phyloP scores from a whole-genome alignment of 2,113 vertebrate genomes.

The Pithys albifrons region DNA sequence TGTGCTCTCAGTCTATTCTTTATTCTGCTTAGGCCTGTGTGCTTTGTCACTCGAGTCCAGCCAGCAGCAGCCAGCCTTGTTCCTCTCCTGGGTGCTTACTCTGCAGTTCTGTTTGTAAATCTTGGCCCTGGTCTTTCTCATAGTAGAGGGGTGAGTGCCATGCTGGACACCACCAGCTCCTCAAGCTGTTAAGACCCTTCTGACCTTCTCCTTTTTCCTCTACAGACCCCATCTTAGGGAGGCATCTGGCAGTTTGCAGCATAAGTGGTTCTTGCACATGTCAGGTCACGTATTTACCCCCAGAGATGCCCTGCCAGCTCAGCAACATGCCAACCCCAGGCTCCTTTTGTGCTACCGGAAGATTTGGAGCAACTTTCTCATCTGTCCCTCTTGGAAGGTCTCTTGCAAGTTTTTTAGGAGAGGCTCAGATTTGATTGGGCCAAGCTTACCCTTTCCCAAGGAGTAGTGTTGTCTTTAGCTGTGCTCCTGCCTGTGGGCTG shows the following conservation, averaged over 20 bases:
- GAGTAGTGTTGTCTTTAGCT: not conserved
- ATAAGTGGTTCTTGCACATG: fast-evolving
- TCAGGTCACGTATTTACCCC: not conserved
- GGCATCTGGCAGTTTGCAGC: not conserved
- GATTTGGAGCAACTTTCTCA: not conserved
- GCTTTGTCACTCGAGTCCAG: not conserved
- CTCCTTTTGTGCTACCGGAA: not conserved
- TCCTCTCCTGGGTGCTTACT: not conserved
- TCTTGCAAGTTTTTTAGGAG: not conserved
- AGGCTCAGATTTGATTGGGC: not conserved
- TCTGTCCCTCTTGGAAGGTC: not conserved
- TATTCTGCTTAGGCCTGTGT: not conserved
- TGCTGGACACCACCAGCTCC: not conserved
- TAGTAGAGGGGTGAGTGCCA: not conserved
- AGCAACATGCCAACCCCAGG: not conserved
- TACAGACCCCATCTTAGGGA: not conserved
- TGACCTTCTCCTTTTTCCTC: not conserved
- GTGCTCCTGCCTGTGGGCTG: not conserved
- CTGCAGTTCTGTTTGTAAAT: not conserved
- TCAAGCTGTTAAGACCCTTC: constrained; percentile 1
- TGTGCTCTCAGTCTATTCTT: not conserved
- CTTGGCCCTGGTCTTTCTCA: not conserved
- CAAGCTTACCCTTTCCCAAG: not conserved
- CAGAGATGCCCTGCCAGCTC: not conserved
- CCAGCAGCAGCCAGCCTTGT: not conserved